Conservation (phyloP, 2,113 vertebrate species). For the Lamprologus sp. region DNA sequence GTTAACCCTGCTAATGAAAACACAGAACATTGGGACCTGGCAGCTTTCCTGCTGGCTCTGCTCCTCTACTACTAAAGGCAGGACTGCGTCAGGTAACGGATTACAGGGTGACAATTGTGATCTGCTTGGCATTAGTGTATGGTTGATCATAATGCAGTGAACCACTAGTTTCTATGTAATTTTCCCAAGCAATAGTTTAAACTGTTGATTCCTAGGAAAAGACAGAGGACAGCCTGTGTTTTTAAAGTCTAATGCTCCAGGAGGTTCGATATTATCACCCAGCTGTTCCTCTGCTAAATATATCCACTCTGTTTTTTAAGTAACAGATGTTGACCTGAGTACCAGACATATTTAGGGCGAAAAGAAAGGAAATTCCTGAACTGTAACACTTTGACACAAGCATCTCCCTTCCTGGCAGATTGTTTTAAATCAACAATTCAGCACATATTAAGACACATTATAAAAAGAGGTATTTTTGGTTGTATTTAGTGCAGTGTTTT, state of each 20-base stretch:
- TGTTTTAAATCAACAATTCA: not conserved
- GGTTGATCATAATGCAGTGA: not conserved
- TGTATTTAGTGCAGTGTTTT: not conserved
- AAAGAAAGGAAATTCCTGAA: not conserved
- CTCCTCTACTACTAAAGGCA: not conserved
- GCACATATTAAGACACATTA: not conserved
- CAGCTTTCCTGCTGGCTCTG: not conserved
- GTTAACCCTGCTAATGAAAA: constrained; percentile 44
- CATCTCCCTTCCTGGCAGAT: not conserved
- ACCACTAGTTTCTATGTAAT: not conserved
- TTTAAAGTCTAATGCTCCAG: not conserved
- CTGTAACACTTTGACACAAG: not conserved
- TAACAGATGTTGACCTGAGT: not conserved
- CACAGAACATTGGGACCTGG: constrained; percentile 51
- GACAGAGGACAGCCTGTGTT: not conserved
- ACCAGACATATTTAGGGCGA: not conserved
- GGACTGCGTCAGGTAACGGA: not conserved
- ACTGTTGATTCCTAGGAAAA: not conserved
- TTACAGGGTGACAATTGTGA: not conserved
- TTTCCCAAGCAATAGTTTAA: not conserved
- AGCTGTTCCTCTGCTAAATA: not conserved
- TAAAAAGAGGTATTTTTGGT: not conserved
- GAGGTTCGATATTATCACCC: not conserved
- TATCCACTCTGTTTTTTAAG: not conserved
- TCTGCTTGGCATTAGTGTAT: not conserved